These are phyloP conservation scores for Scolopax rusticola DNA, from an alignment of 2,797 vertebrate genomes.

Conservation along the genomic window DNA sequence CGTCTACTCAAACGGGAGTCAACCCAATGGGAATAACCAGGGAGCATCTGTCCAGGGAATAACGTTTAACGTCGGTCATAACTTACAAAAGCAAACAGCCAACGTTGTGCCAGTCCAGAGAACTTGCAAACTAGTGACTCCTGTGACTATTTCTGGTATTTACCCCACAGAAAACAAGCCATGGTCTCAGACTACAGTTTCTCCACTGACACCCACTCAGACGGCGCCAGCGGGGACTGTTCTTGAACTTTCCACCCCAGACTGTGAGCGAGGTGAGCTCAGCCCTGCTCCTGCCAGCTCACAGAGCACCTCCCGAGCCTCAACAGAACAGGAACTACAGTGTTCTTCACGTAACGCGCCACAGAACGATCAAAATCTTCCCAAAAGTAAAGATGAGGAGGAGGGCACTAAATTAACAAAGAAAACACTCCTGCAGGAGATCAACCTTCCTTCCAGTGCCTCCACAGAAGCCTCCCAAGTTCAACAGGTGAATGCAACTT, in stretches of 20 bases:
- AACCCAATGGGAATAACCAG: constrained; percentile 85
- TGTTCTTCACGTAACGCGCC: constrained; percentile 10
- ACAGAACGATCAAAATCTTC: constrained; percentile 59
- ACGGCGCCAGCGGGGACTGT: constrained; percentile 80
- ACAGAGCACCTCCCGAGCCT: neutral
- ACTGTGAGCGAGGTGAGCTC: constrained; percentile 12
- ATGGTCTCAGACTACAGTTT: constrained; percentile 73
- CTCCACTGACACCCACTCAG: constrained; percentile 81
- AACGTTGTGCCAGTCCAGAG: constrained; percentile 90
- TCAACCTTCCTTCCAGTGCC: constrained; percentile 41
- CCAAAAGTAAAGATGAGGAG: constrained; percentile 68
- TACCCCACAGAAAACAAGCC: constrained; percentile 82
- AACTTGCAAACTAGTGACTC: constrained; percentile 83
- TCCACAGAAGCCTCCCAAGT: constrained; percentile 7
- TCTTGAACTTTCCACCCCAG: constrained; percentile 80
- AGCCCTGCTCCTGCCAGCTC: constrained; percentile 22
- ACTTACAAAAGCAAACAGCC: constrained; percentile 87
- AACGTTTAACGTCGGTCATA: constrained; percentile 80
- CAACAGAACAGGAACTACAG: constrained; percentile 47
- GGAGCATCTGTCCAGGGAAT: constrained; percentile 83
- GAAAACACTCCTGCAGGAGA: constrained; percentile 13
- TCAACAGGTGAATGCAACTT: constrained; percentile 46
- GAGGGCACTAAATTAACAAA: constrained; percentile 58
- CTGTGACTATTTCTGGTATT: constrained; percentile 83
- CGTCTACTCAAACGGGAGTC: constrained; percentile 91